Base-by-base conservation (phyloP, 2,888 invertebrate species). In the Leptarthrus brevirostris region DNA sequence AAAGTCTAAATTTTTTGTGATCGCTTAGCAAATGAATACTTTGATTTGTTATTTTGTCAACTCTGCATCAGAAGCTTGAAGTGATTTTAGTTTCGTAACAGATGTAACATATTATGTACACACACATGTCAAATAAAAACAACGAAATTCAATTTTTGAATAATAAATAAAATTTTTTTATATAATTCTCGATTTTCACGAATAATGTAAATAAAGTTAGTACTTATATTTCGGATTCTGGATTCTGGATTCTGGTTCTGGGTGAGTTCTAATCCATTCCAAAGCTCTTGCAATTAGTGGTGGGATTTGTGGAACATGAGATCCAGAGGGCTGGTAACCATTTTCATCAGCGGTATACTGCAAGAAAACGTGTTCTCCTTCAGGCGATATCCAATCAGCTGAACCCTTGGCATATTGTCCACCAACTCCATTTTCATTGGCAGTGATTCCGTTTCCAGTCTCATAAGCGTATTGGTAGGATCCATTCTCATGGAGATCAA, bases 341-440 rank as follows among this genome's bases (percentile, higher is more conserved):
- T 74, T 74, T n/a, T 74, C 74, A 64, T 74, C 74, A 8, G 74
- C 74, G 5, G 71, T 64, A 20, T 74, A 74, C 40, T 64, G 56
- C 12, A 74, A 40, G 24, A 47, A 44, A n/a, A 74, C 64, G 12
- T 58, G 71, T 2, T 58, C 61, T 1, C 74, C 74, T 26, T 74
- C 74, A 24, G 74, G 72, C 16, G 74, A 52, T 10, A 72, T 72
- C 71, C 71, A 74, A 20, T 52, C 36, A 1, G 72, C 74, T 10
- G 36, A 30, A 12, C 74, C 74, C 20, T 64, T 53, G 3, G 74
- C 74, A 44, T 24, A 47, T 44, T 58, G 34, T 2, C 71, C 74
- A 44, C 74, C 74, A n/a, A 64, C 54, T 24, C 74, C 74, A 18
- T 36, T 49, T 54, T 74, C 74, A 22, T 56, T 47, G 18, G 44